Evolutionary conservation across 2,888 invertebrate genomes (phyloP).

Genomic region (Acanthosepion lycidas): DNA sequence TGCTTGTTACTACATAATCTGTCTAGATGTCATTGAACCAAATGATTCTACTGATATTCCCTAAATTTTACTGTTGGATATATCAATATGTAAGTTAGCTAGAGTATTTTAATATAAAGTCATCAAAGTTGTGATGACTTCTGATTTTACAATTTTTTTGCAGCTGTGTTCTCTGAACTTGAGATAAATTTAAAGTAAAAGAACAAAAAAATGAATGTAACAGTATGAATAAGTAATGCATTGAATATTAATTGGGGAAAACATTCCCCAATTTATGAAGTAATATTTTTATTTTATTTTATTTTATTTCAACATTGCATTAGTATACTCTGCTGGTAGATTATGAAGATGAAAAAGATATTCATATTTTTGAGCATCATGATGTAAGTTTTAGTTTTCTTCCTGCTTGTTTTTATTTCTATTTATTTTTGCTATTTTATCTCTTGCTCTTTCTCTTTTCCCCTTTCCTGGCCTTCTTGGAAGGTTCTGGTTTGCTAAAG

Average conservation of each 20-base stretch:
- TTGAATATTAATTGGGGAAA: not conserved
- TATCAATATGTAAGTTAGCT: too few relatives aligned
- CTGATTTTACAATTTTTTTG: too few relatives aligned
- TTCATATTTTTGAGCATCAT: constrained; percentile 11
- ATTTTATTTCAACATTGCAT: constrained; percentile 34
- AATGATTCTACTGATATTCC: too few relatives aligned
- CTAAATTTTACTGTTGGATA: too few relatives aligned
- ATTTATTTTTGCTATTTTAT: not conserved
- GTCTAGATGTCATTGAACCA: too few relatives aligned
- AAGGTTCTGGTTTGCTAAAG: not conserved
- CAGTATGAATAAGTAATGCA: not conserved
- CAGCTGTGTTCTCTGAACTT: too few relatives aligned
- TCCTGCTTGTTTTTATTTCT: not conserved
- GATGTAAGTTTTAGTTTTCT: constrained; percentile 33
- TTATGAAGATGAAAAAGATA: not conserved
- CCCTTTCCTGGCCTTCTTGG: not conserved
- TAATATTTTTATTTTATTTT: not conserved
- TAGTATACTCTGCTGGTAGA: constrained; percentile 34
- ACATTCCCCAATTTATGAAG: not conserved
- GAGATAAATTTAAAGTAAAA: not conserved
- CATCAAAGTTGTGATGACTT: too few relatives aligned
- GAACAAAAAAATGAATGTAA: not conserved
- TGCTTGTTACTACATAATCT: too few relatives aligned
- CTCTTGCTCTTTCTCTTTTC: not conserved
- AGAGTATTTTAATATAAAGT: too few relatives aligned